A percentile compares a stretch with the other conserved stretches of the same genome.
Conservation (phyloP, 1,140 invertebrate genomes). For the Ceratosolen fusciceps region DNA sequence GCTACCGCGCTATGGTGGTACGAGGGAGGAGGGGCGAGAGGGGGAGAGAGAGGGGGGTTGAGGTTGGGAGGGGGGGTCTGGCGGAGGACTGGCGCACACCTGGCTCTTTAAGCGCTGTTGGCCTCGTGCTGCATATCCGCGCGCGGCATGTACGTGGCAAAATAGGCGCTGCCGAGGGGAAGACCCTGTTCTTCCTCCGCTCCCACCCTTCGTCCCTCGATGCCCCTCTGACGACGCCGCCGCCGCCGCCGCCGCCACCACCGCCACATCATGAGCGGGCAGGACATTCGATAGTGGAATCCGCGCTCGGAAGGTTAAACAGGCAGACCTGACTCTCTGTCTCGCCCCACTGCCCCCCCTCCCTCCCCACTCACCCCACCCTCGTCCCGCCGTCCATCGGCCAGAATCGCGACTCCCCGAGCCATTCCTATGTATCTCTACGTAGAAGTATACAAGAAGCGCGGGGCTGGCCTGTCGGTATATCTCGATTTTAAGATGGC, state of each 20-base stretch:
- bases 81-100: conserved; percentile 35
- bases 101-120: conserved; percentile 36
- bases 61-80: neutral
- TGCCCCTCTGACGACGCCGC: too few species aligned
- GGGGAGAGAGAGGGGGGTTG: neutral
- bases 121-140: conserved; percentile 18
- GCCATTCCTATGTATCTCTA: too few species aligned
- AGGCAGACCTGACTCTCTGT: conserved; percentile 22
- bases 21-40: neutral
- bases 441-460: neutral
- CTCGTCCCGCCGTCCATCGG: neutral
- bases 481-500: neutral
- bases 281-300: conserved; percentile 6
- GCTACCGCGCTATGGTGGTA: too few species aligned
- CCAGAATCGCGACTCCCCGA: neutral
- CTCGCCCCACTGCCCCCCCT: conserved; percentile 20
- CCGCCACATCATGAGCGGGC: too few species aligned
- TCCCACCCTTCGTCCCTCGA: too few species aligned
- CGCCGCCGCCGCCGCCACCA: too few species aligned
- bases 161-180: conserved; percentile 8
- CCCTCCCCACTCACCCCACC: neutral
- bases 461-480: neutral
- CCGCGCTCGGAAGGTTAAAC: conserved; percentile 22
- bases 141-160: conserved; percentile 22
- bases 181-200: neutral